Conservation (phyloP, 2,888 invertebrate species). For the Caenorhabditis macrosperma region DNA sequence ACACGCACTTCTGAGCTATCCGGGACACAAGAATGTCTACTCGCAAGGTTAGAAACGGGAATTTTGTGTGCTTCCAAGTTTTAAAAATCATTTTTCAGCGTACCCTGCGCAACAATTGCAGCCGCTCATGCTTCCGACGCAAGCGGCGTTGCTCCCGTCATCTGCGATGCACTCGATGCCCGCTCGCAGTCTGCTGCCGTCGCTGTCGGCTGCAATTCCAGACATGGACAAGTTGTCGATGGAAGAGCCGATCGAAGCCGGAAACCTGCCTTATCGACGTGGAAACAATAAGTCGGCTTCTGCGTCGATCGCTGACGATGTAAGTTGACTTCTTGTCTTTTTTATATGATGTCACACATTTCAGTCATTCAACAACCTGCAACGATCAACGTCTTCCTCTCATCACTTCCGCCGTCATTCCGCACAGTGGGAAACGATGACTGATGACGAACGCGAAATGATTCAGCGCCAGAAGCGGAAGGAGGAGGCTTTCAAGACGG, state of each 20-base stretch:
- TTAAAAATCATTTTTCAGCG: not conserved
- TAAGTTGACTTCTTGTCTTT: not conserved
- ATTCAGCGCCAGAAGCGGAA: conserved; percentile 62
- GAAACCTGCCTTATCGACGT: conserved; percentile 30
- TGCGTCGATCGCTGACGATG: conserved; percentile 25
- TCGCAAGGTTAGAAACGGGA: conserved; percentile 14
- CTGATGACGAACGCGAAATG: conserved; percentile 66
- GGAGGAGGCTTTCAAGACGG: conserved; percentile 78
- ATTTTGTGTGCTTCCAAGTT: not conserved
- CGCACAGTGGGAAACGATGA: conserved; percentile 66
- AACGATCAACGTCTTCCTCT: conserved; percentile 24
- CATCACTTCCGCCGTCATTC: conserved; percentile 38
- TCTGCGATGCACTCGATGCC: conserved; percentile 8
- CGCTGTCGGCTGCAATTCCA: conserved; percentile 12
- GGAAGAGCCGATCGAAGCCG: conserved; percentile 54
- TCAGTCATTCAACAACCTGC: conserved; percentile 36
- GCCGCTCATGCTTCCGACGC: conserved; percentile 10
- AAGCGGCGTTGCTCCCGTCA: conserved; percentile 3
- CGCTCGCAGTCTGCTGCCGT: not conserved
- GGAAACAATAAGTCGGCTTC: conserved; percentile 28
- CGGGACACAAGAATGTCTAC: conserved; percentile 25
- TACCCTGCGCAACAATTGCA: conserved; percentile 15
- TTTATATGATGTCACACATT: not conserved
- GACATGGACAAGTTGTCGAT: conserved; percentile 43
- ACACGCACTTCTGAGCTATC: conserved; percentile 35